These are phyloP conservation scores for Aphyosemion australe DNA, from an alignment of 2,113 vertebrate genomes.

Conservation along the genomic window DNA sequence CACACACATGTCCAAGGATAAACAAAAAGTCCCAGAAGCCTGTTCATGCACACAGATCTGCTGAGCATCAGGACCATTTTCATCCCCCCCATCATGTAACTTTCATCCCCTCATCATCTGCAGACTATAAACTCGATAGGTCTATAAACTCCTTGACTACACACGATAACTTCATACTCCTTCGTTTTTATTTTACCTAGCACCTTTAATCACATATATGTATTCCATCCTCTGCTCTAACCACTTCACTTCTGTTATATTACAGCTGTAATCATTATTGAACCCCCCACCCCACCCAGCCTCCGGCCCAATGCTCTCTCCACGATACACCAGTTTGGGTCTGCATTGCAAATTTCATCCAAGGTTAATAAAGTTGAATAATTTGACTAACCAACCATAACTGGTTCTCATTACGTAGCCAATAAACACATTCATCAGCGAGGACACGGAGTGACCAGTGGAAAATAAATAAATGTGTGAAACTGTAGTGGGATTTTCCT, in stretches of 20 bases:
- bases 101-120: slow-evolving; percentile 67
- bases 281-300: slow-evolving; percentile 76
- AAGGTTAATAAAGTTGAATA: slow-evolving; percentile 96
- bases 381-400: slow-evolving; percentile 92
- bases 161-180: slow-evolving; percentile 71
- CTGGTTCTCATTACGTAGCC: slow-evolving; percentile 87
- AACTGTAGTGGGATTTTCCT: slow-evolving; percentile 55
- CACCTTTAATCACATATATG: slow-evolving; percentile 75
- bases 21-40: slow-evolving; percentile 33
- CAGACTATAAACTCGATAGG: slow-evolving; percentile 71
- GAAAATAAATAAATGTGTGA: slow-evolving; percentile 16
- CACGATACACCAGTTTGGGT: slow-evolving; percentile 87
- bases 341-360: slow-evolving; percentile 84
- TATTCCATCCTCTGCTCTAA: slow-evolving; percentile 62
- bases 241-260: slow-evolving; percentile 78
- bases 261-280: slow-evolving; percentile 87
- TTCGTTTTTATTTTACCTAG: slow-evolving; percentile 69
- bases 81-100: slow-evolving; percentile 60
- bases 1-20: slow-evolving; percentile 27
- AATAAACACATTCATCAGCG: slow-evolving; percentile 94
- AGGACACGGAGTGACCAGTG: slow-evolving; percentile 80
- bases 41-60: slow-evolving; percentile 37
- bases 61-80: slow-evolving; percentile 54
- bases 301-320: slow-evolving; percentile 83
- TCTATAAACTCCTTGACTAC: slow-evolving; percentile 78